Percentiles rank a stretch among this genome's conserved stretches.
phyloP scores from a whole-genome alignment of 2,113 vertebrate genomes.

The Pungitius pungitius region DNA sequence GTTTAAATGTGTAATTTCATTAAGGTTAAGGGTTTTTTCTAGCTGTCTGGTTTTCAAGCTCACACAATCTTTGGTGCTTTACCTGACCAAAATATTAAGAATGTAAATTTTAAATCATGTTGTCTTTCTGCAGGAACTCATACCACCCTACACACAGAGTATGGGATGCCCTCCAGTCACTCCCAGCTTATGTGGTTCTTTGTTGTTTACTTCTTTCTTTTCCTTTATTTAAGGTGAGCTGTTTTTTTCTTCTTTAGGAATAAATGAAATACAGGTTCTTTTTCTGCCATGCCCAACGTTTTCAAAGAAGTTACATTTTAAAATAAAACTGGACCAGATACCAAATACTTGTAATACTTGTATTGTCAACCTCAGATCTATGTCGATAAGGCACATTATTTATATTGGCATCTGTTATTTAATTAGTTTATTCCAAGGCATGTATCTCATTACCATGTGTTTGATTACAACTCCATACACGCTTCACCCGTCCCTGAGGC shows the following conservation, averaged over 20 bases:
- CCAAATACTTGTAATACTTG: background rate
- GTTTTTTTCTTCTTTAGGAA: background rate
- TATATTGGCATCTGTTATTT: background rate
- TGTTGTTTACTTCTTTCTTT: slow-evolving; percentile 98
- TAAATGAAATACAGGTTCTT: background rate
- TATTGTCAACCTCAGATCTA: background rate
- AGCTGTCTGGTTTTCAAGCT: background rate
- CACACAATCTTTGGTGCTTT: background rate
- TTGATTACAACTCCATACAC: background rate
- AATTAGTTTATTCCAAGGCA: background rate
- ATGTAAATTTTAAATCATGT: slow-evolving; percentile 15
- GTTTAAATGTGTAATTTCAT: background rate
- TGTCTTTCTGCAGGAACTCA: slow-evolving; percentile 85
- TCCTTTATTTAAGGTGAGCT: slow-evolving; percentile 97
- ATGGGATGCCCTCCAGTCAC: slow-evolving; percentile 98
- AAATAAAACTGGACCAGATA: background rate
- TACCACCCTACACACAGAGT: slow-evolving; percentile 86
- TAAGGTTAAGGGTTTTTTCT: background rate
- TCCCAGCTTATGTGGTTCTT: slow-evolving; percentile 99
- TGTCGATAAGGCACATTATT: background rate
- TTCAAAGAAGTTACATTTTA: background rate
- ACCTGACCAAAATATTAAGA: background rate
- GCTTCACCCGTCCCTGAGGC: background rate
- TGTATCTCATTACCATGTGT: slow-evolving; percentile 9
- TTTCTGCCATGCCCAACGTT: background rate